phyloP scores from a whole-genome alignment of 2,113 vertebrate genomes.

The Brachypodius melanocephalos region DNA sequence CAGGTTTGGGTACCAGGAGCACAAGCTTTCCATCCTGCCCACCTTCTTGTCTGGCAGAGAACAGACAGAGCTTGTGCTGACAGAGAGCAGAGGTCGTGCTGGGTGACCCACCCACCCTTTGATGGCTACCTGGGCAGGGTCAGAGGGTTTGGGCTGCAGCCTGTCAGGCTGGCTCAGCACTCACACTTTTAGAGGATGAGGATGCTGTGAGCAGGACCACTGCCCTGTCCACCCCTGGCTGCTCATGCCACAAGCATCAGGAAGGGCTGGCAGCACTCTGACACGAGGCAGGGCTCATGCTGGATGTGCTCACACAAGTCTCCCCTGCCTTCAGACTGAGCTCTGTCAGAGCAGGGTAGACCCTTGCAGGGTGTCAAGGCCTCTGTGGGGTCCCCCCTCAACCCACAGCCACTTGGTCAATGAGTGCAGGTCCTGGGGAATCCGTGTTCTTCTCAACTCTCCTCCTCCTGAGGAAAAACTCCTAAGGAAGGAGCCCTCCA shows the following conservation, averaged over 20 bases:
- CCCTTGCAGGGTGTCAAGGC: neutral
- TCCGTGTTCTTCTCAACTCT: neutral
- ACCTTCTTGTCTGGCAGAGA: neutral
- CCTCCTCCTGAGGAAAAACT: neutral
- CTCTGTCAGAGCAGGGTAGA: neutral
- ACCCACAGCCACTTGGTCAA: neutral
- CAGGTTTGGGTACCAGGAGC: neutral
- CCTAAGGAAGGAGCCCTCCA: neutral
- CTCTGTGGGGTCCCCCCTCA: neutral
- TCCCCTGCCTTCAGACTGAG: neutral
- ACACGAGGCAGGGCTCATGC: neutral
- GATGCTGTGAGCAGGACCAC: neutral
- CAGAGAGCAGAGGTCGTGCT: neutral
- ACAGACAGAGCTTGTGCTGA: neutral
- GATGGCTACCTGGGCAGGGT: neutral
- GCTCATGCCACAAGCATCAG: neutral
- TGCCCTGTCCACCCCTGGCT: rapidly evolving
- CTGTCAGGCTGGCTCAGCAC: neutral
- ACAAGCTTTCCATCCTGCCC: neutral
- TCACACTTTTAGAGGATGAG: neutral
- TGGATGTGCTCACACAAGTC: neutral
- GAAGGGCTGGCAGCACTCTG: neutral
- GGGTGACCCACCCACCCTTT: neutral
- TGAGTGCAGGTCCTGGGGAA: neutral
- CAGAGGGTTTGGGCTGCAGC: neutral